Conservation (phyloP, 37 sponge, comb jelly and placozoan species). For the Spongilla lacustris region DNA sequence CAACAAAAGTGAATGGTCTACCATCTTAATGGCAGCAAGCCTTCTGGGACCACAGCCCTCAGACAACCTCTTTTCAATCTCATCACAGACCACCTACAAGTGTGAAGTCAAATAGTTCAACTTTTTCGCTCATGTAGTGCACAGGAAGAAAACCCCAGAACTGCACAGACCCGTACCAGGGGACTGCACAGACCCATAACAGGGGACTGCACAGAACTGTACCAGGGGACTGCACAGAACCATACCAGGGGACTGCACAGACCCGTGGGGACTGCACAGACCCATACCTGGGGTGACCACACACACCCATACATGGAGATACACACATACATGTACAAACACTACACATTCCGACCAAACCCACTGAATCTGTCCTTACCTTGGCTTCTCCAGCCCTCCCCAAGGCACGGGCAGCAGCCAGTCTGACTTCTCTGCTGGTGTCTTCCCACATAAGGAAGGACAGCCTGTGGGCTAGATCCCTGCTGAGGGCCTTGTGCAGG, state of each 20-base stretch:
- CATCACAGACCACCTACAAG: slow-evolving; percentile 87
- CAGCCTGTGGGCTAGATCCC: slow-evolving; percentile 78
- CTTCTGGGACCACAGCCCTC: slow-evolving; percentile 53
- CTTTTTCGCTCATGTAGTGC: too few relatives aligned
- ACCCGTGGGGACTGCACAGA: not conserved
- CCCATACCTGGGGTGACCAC: not conserved
- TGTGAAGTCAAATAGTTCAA: too few relatives aligned
- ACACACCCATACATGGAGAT: not conserved
- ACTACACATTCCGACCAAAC: too few relatives aligned
- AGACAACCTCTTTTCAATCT: slow-evolving; percentile 64
- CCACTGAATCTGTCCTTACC: slow-evolving; percentile 19
- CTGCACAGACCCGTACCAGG: too few relatives aligned
- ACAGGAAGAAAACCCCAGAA: too few relatives aligned
- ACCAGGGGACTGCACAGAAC: not conserved
- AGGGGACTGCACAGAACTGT: too few relatives aligned
- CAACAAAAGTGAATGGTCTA: not conserved
- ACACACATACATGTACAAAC: too few relatives aligned
- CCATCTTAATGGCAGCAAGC: slow-evolving; percentile 91
- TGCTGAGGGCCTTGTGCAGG: not conserved
- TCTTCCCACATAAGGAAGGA: slow-evolving; percentile 83
- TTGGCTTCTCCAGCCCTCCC: slow-evolving; percentile 85
- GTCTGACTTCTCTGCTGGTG: slow-evolving; percentile 78
- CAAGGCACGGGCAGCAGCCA: slow-evolving; percentile 84
- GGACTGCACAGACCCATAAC: not conserved
- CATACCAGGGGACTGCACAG: not conserved